These are phyloP conservation scores for Sinopyrophorus schimmeli DNA, from an alignment of 2,888 invertebrate species.

Conservation along the genomic window DNA sequence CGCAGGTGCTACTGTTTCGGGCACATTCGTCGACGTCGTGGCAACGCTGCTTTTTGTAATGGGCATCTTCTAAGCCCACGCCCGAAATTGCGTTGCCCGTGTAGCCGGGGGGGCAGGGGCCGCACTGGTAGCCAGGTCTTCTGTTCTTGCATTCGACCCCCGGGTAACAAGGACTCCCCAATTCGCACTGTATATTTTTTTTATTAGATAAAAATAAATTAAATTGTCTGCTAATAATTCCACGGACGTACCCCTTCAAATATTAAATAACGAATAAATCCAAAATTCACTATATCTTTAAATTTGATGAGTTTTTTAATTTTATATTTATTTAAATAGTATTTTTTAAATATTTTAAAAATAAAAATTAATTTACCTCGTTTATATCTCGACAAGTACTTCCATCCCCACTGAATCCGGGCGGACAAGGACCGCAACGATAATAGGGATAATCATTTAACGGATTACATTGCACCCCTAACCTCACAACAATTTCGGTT, in stretches of 20 bases:
- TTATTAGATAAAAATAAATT: no score
- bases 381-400: constrained; percentile 61
- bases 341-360: background rate
- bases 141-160: constrained; percentile 74
- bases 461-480: constrained; percentile 68
- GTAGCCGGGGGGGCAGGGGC: constrained; percentile 85
- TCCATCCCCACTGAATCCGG: constrained; percentile 72
- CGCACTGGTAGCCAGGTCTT: constrained; percentile 86
- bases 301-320: no score
- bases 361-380: constrained; percentile 18
- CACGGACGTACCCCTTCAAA: no score
- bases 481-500: no score
- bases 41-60: constrained; percentile 73
- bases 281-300: no score
- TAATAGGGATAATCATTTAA: constrained; percentile 69
- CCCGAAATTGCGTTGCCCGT: constrained; percentile 71
- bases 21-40: constrained; percentile 86
- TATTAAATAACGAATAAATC: no score
- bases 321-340: no score
- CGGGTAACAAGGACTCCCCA: constrained; percentile 81
- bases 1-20: constrained; percentile 72
- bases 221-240: no score
- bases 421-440: constrained; percentile 73
- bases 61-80: constrained; percentile 71
- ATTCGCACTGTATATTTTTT: constrained; percentile 74